These are phyloP conservation scores for Aplochiton taeniatus DNA, from an alignment of 2,797 vertebrate species.

Conservation along the genomic window DNA sequence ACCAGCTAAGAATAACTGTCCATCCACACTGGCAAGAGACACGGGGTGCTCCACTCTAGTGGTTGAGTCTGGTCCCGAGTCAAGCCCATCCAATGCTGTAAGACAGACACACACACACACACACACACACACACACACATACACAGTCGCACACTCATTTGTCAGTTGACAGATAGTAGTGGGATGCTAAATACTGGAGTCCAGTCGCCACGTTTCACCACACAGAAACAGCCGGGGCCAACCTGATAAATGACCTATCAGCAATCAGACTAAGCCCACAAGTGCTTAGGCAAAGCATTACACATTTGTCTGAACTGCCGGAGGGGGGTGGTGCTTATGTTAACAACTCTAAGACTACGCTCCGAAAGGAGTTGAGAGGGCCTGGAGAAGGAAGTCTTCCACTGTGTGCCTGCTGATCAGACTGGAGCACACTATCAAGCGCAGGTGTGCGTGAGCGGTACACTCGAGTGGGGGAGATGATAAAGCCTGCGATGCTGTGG, in stretches of 20 bases:
- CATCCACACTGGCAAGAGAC: conserved; percentile 39
- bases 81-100: conserved; percentile 47
- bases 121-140: conserved; percentile 27
- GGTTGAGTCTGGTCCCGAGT: conserved; percentile 44
- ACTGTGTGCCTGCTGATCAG: no score
- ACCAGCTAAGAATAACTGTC: conserved; percentile 33
- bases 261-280: conserved; percentile 34
- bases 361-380: no score
- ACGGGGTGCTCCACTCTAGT: conserved; percentile 43
- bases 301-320: conserved; percentile 9
- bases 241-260: conserved; percentile 32
- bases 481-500: neutral
- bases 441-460: no score
- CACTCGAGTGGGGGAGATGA: neutral
- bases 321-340: neutral
- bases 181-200: conserved; percentile 45
- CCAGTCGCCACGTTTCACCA: conserved; percentile 51
- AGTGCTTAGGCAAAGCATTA: conserved; percentile 24
- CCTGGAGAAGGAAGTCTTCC: no score
- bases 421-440: no score
- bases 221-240: conserved; percentile 35
- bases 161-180: conserved; percentile 47
- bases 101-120: conserved; percentile 19
- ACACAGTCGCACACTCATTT: conserved; percentile 37
- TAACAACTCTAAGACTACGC: no score